Conservation (phyloP, 2,797 vertebrate genomes). For the Okamejei kenojei region DNA sequence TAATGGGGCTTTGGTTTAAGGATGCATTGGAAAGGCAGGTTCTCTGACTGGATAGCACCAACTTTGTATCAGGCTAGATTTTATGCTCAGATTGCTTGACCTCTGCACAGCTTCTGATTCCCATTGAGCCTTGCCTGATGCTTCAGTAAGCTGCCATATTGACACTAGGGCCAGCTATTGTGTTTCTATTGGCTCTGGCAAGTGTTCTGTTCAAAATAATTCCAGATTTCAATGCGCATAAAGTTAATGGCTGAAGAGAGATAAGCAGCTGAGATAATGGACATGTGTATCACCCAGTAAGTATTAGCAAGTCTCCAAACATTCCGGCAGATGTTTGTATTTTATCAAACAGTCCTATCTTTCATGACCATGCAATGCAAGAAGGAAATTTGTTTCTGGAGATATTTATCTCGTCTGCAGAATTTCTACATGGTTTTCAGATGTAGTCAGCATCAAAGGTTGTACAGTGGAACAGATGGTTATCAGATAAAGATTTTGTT, state of each 20-base stretch:
- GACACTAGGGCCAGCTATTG: background rate
- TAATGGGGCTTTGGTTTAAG: background rate
- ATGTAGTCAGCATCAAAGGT: background rate
- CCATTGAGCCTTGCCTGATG: background rate
- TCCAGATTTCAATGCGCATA: background rate
- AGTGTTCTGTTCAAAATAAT: background rate
- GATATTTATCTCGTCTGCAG: background rate
- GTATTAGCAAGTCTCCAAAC: background rate
- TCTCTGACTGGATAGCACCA: background rate
- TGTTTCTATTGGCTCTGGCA: background rate
- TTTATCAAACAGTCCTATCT: background rate
- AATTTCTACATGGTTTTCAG: background rate
- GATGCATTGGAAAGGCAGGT: background rate
- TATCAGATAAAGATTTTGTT: background rate
- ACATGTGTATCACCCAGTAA: background rate
- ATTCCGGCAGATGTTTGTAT: background rate
- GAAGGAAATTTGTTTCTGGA: constrained; percentile 18
- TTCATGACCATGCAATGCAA: background rate
- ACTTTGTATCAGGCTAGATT: background rate
- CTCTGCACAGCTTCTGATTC: background rate
- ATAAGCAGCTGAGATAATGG: background rate
- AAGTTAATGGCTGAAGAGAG: background rate
- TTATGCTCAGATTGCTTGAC: background rate
- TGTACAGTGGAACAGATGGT: constrained; percentile 1
- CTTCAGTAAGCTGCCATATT: too few species aligned